A percentile compares a stretch with the other conserved stretches of the same genome.
Evolutionary conservation across 2,888 invertebrate species (phyloP).

Genomic region (Tachina fera): DNA sequence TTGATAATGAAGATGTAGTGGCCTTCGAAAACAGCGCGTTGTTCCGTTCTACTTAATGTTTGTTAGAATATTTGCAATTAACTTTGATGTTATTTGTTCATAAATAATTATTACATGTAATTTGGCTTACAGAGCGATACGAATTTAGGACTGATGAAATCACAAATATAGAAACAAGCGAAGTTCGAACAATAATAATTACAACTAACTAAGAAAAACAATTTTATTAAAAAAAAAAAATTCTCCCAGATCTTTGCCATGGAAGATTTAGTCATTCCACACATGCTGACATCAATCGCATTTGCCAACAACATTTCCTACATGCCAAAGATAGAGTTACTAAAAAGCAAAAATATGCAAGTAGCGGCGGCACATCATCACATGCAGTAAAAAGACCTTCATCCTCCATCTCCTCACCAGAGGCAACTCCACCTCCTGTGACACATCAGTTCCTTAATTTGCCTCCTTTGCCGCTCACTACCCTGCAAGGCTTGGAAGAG

Average conservation of each 20-base stretch:
- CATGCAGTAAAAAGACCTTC: not conserved
- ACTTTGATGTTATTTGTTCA: no score
- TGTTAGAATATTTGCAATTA: no score
- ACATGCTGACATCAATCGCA: slow-evolving; percentile 33
- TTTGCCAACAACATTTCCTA: slow-evolving; percentile 57
- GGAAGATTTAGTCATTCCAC: slow-evolving; percentile 11
- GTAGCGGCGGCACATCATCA: not conserved
- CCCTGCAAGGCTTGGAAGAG: slow-evolving; percentile 14
- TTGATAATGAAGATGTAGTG: no score
- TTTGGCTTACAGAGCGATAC: no score
- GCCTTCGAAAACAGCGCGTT: no score
- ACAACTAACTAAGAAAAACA: no score
- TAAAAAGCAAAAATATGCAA: slow-evolving; percentile 1
- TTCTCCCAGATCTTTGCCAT: slow-evolving; percentile 41
- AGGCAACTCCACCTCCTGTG: not conserved
- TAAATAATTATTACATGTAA: no score
- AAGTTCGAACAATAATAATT: no score
- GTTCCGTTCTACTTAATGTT: no score
- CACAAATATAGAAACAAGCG: no score
- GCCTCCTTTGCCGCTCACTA: slow-evolving; percentile 27
- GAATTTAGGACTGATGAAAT: no score
- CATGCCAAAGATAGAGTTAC: slow-evolving; percentile 55
- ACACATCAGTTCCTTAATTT: not conserved
- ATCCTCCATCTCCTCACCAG: not conserved
- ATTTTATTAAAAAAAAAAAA: no score